Percentiles rank a stretch among this genome's conserved stretches.
These are phyloP conservation scores for Sebastes dallii DNA, from an alignment of 2,797 vertebrate species.

Conservation along the genomic window DNA sequence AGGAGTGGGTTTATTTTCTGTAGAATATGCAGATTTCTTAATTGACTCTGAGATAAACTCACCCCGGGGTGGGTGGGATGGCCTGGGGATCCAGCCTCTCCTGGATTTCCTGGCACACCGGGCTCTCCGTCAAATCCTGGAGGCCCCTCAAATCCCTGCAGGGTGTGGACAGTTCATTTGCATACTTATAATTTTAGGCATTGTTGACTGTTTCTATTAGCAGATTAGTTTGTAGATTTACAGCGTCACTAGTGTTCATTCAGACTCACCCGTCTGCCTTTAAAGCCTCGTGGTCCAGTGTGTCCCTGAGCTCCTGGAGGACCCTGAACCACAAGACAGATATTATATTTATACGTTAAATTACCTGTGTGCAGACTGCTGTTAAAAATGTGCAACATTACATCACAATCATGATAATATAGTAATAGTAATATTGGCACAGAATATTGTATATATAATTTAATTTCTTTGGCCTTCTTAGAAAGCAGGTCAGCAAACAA, in stretches of 20 bases:
- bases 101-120: conserved; percentile 94
- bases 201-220: background rate
- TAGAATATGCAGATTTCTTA: background rate
- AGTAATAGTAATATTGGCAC: background rate
- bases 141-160: conserved; percentile 90
- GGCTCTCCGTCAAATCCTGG: conserved; percentile 93
- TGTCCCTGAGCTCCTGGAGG: conserved; percentile 90
- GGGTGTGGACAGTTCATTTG: background rate
- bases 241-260: background rate
- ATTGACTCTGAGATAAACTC: conserved; percentile 34
- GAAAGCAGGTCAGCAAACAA: background rate
- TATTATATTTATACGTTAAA: background rate
- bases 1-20: accelerated
- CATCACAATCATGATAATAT: background rate
- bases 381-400: background rate
- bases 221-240: background rate
- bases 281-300: conserved; percentile 89
- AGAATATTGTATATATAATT: background rate
- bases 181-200: no score
- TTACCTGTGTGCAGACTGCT: background rate
- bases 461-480: background rate
- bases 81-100: conserved; percentile 88
- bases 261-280: conserved; percentile 89
- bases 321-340: conserved; percentile 78
- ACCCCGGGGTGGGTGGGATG: conserved; percentile 86